A percentile compares a stretch with the other conserved stretches of the same genome.
phyloP scores from a whole-genome alignment of 2,113 vertebrate species.

The Eidolon helvum region DNA sequence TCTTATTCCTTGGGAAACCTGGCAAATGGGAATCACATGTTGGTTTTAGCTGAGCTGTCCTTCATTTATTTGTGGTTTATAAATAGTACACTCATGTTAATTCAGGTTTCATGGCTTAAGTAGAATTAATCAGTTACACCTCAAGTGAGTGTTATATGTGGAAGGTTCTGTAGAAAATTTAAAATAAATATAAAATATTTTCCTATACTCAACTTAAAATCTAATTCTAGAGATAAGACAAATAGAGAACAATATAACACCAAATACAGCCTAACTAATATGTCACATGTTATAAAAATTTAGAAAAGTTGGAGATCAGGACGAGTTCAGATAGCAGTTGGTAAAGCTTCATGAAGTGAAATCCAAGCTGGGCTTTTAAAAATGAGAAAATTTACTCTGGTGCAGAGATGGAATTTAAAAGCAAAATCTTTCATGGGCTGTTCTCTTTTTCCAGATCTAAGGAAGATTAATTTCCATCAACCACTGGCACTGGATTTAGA shows the following conservation, averaged over 20 bases:
- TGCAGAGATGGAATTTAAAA: not conserved
- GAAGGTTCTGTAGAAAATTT: not conserved
- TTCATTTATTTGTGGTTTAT: slow-evolving; percentile 9
- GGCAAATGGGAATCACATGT: not conserved
- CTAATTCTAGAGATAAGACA: not conserved
- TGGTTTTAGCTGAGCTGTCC: slow-evolving; percentile 9
- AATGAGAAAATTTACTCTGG: not conserved
- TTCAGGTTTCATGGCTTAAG: not conserved
- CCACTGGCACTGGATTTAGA: not conserved
- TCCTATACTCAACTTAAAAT: not conserved
- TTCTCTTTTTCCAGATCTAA: not conserved
- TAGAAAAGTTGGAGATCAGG: not conserved
- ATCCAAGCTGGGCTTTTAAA: not conserved
- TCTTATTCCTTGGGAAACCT: not conserved
- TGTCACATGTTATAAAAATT: not conserved
- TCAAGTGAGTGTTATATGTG: not conserved
- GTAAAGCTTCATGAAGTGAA: not conserved
- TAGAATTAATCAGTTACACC: not conserved
- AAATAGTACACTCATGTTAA: not conserved
- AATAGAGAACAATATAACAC: not conserved
- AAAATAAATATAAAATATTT: not conserved
- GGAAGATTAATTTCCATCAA: not conserved
- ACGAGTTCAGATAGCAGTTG: not conserved
- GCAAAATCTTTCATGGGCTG: not conserved
- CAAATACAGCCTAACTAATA: not conserved